Evolutionary conservation across 2,888 invertebrate species (phyloP), one percentile per base, ranked within the genome.

Genomic region (Operophtera brumata): DNA sequence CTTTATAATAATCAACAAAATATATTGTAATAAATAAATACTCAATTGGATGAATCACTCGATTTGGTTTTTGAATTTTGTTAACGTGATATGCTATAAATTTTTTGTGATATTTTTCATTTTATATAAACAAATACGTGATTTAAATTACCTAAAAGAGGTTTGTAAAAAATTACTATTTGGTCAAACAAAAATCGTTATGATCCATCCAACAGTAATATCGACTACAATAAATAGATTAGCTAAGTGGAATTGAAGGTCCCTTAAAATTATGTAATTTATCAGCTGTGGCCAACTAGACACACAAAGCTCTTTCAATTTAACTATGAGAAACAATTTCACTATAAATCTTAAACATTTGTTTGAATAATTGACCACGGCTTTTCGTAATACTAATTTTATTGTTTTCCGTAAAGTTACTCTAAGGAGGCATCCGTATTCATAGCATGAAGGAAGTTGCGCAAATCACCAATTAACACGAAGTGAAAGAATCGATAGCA

Each of bases 231-330:
- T 87, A 86, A 83, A 85, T 88, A 87, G 84, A 87, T 86, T 88
- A 89, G 81, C 88, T 89, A 89, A 88, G 78, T 88, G 89, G 89
- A 89, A 89, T 88, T 89, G 80, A 87, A 89, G 89, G 90, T 89
- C 89, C 90, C 90, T 89, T 89, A 89, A 84, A 88, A 89, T 87
- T 90, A 90, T 85, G 82, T 86, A 86, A 80, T 82, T 83, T 81
- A 84, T 81, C 82, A 86, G 80, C 86, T 69, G 85, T 84, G 88
- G 81, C 86, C 88, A 89, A 88, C 73, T 82, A 84, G 65, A 77
- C 82, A 77, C 66, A 70, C 73, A 32, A 43, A 34, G 45, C 44
- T 57, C 34, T 44, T 37, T 44, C 47, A 55, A 60, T 56, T 64
- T 43, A 62, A 64, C 61, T 64, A 67, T 61, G 61, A 70, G 61